Base-by-base conservation (phyloP, 2,113 vertebrate species). In the Antennarius striatus region DNA sequence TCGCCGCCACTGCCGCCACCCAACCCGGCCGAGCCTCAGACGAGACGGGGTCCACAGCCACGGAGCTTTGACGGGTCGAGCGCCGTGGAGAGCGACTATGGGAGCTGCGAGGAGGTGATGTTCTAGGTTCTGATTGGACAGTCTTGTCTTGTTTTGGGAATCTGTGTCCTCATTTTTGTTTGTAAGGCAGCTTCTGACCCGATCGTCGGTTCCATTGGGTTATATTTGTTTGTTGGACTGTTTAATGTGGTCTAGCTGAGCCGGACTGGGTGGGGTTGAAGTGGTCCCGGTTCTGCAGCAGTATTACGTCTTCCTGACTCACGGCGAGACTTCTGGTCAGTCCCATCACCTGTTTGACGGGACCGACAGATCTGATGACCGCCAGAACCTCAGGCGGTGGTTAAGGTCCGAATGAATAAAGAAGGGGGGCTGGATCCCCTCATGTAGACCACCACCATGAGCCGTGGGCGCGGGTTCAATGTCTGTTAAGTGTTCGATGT, bases 91-190 rank as follows among this genome's bases (percentile, higher is more conserved):
- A 99, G 97, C 0, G 98, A 99, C 80, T 99, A 98, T 0, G 98
- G 98, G 39, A 99, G 98, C 92, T 98, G 96, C 0, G 98, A 99
- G 81, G 98, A 99, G 90, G 97, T 98, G 76, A 97, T 99, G 97
- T 98, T 99, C 86, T 99, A 93, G 73, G 28, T 1, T 28, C 4
- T 4, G 5, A 5, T n/a, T 14, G 1, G 0, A 57, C 32, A n/a
- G 15, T 13, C 17, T n/a, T 9, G 3, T 36, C n/a, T 3, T 42
- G n/a, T 6, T 32, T 14, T 11, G n/a, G 36, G 1, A 13, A n/a
- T 29, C 17, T 51, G 11, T 11, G 10, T 64, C 5, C 43, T 15
- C 1, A 6, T 28, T 5, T 43, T 40, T 22, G 22, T 5, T 3
- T 29, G 10, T 14, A 42, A 32, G 71, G 77, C 75, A 71, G 75